phyloP scores from a whole-genome alignment of 1,140 invertebrate genomes.

The Aradophagus sp. region DNA sequence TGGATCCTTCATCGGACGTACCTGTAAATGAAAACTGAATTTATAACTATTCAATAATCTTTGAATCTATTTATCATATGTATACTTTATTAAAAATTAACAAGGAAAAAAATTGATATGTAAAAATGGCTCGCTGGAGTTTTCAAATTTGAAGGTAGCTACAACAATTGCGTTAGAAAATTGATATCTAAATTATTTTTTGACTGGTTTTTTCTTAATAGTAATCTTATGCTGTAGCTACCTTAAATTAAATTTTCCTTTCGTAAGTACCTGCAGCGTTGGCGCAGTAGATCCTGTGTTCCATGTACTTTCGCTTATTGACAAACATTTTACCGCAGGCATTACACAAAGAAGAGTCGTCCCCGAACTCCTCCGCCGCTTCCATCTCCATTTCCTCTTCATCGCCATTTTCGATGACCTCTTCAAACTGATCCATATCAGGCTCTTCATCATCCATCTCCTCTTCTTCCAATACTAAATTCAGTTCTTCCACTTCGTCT shows the following conservation, averaged over 20 bases:
- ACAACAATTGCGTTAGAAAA: too few relatives aligned
- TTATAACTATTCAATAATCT: too few relatives aligned
- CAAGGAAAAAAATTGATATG: too few relatives aligned
- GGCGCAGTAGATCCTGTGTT: constrained; percentile 23
- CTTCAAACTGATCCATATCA: constrained; percentile 41
- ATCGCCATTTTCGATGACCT: constrained; percentile 33
- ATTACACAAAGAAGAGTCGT: constrained; percentile 39
- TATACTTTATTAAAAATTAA: too few relatives aligned
- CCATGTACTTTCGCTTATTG: constrained; percentile 26
- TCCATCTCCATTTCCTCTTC: constrained; percentile 20
- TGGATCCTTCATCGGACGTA: constrained; percentile 26
- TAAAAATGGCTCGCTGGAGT: too few relatives aligned
- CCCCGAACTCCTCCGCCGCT: constrained; percentile 11
- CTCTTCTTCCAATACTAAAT: constrained; percentile 30
- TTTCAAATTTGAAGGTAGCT: too few relatives aligned
- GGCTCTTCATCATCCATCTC: constrained; percentile 25
- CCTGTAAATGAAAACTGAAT: constrained; percentile 1
- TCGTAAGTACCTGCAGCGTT: constrained; percentile 47
- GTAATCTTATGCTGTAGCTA: too few relatives aligned
- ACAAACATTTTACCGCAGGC: constrained; percentile 45
- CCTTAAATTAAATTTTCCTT: too few relatives aligned
- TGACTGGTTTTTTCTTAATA: too few relatives aligned
- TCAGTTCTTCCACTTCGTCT: constrained; percentile 8
- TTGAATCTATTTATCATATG: too few relatives aligned
- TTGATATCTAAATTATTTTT: too few relatives aligned